A percentile compares a stretch with the other conserved stretches of the same genome.
Conservation (phyloP, 2,888 invertebrate genomes). For the Dinocampus coccinellae region DNA sequence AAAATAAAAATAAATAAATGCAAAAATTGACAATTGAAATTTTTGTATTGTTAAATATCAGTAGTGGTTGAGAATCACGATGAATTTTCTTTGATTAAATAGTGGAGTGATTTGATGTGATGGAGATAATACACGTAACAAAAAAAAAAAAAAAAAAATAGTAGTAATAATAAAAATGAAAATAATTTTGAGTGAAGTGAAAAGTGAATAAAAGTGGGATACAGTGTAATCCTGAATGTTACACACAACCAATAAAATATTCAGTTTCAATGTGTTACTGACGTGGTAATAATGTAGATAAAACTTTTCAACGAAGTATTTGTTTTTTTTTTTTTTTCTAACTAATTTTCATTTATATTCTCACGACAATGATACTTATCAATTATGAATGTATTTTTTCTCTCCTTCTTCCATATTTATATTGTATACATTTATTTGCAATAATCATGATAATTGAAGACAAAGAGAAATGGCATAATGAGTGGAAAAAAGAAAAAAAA, state of each 20-base stretch:
- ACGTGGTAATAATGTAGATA: background rate
- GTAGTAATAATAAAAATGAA: background rate
- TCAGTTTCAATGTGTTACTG: background rate
- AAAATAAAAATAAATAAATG: conserved; percentile 11
- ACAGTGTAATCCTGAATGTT: background rate
- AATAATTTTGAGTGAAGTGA: background rate
- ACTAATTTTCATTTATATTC: background rate
- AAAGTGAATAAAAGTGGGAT: background rate
- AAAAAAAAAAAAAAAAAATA: no score
- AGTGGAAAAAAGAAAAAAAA: background rate
- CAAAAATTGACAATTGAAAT: background rate
- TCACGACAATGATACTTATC: background rate
- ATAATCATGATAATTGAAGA: background rate
- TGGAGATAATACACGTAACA: background rate
- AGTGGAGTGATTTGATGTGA: background rate
- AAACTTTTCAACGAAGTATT: background rate
- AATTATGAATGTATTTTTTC: background rate
- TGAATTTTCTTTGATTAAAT: background rate
- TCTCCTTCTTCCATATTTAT: background rate
- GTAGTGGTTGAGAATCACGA: background rate
- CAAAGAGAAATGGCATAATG: background rate
- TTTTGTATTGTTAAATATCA: background rate
- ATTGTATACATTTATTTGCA: background rate
- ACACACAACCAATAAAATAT: background rate
- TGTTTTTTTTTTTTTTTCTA: no score